Evolutionary conservation across 2,797 vertebrate genomes (phyloP).

Genomic region (Syngnathus acus): DNA sequence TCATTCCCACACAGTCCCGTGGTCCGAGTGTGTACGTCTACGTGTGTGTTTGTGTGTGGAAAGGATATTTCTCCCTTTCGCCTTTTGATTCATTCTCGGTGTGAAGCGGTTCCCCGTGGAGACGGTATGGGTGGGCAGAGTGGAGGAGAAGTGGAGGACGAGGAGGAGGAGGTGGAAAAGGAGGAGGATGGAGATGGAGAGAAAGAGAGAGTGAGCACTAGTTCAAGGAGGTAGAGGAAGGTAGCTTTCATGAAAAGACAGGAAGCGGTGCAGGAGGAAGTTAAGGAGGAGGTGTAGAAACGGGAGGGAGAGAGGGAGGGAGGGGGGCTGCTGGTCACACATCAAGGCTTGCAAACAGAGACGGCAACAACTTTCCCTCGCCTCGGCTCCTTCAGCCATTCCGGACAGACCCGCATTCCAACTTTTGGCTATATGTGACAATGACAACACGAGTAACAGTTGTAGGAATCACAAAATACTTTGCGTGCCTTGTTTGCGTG

Average conservation of each 20-base stretch:
- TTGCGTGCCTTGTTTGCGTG: too few relatives aligned
- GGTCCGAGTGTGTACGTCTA: conserved; percentile 29
- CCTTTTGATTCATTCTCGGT: conserved; percentile 98
- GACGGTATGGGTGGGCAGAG: conserved; percentile 98
- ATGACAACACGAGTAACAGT: too few relatives aligned
- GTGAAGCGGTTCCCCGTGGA: conserved; percentile 95
- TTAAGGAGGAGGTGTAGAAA: conserved; percentile 23
- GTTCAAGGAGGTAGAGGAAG: conserved; percentile 16
- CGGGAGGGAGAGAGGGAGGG: conserved; percentile 46
- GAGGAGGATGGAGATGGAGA: conserved; percentile 17
- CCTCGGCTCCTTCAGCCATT: conserved; percentile 43
- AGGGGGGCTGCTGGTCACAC: conserved; percentile 89
- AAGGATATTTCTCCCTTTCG: conserved; percentile 93
- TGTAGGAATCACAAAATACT: too few relatives aligned
- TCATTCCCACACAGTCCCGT: conserved; percentile 97
- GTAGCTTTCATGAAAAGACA: conserved; percentile 24
- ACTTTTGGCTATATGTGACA: too few relatives aligned
- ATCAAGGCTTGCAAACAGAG: conserved; percentile 98
- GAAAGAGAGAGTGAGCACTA: conserved; percentile 6
- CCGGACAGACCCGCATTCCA: conserved; percentile 43
- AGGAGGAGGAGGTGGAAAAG: conserved; percentile 27
- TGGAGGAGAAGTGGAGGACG: conserved; percentile 71
- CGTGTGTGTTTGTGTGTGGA: conserved; percentile 68
- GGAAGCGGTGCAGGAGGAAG: conserved; percentile 22
- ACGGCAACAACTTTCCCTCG: conserved; percentile 75